Evolutionary conservation across 2,113 vertebrate genomes (phyloP), one percentile per base, ranked within the genome.

Genomic region (Tor tambroides): DNA sequence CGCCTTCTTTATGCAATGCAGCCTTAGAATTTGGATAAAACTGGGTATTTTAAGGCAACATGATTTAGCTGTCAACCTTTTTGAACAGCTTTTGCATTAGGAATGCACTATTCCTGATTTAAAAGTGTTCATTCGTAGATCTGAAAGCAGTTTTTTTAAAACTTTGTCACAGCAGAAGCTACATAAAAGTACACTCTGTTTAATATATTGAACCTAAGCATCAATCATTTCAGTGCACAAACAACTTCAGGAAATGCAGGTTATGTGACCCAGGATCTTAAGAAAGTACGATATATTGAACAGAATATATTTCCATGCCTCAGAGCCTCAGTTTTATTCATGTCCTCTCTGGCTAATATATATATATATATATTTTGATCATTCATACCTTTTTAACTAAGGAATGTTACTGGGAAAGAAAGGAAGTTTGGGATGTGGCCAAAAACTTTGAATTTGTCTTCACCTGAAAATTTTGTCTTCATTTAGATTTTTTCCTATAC

Each of bases 401-500:
- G 76, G 3, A 28, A 63, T 26, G 35, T 43, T 19, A 26, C 6
- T 17, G 56, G 54, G 56, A 35, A 56, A 12, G 8, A 26, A 65
- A 28, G 3, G 3, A 67, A 10, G 23, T 43, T 78, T 85, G 49
- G 79, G 54, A 76, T 78, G 11, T 49, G 19, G 23, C 79, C 86
- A 49, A 49, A 80, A 56, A n/a, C 75, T 65, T 38, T 41, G 35
- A 26, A 32, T 76, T 46, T 56, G 30, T 32, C 23, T 65, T 51
- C 23, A 9, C 8, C 26, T 71, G 35, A 72, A 74, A 72, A 65
- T 43, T 30, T 59, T 59, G 56, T 23, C 56, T 59, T 65, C 49
- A 5, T 61, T 85, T 88, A 65, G 83, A 86, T 54, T 82, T 30
- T 46, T 67, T 28, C 30, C 51, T 80, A 32, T 76, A 43, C 82